These are phyloP conservation scores for Dimorphilus gyrociliatus DNA, from an alignment of 2,888 invertebrate genomes.

Conservation along the genomic window DNA sequence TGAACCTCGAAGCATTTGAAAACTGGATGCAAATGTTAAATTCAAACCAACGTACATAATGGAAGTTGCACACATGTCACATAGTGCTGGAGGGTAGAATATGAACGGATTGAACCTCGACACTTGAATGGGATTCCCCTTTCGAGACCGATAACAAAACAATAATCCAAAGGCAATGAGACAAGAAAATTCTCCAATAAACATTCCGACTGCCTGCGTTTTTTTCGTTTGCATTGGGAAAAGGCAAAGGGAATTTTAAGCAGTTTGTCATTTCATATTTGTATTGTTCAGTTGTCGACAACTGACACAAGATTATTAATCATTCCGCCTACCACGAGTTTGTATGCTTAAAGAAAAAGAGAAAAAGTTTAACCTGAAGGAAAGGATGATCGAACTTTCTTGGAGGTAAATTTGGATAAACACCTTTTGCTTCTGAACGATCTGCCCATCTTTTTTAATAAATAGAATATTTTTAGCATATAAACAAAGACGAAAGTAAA, in stretches of 20 bases:
- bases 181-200: conserved; percentile 74
- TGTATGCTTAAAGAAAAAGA: no score
- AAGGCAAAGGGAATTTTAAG: no score
- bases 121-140: no score
- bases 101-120: conserved; percentile 59
- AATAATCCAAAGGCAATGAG: conserved; percentile 62
- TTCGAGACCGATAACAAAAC: no score
- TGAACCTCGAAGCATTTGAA: conserved; percentile 69
- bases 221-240: no score
- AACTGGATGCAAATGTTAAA: conserved; percentile 78
- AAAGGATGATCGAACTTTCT: conserved; percentile 73
- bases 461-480: no score
- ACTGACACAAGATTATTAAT: no score
- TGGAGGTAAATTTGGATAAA: conserved; percentile 47
- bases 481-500: no score
- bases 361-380: conserved; percentile 46
- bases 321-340: no score
- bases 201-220: conserved; percentile 72
- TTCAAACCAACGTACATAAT: conserved; percentile 78
- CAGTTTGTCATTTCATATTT: no score
- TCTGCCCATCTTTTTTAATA: conserved; percentile 59
- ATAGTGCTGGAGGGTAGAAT: conserved; percentile 67
- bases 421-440: conserved; percentile 48
- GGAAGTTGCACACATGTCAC: conserved; percentile 73
- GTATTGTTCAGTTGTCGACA: no score